These are phyloP conservation scores for Cydia fagiglandana DNA, from an alignment of 1,140 invertebrate genomes.

Conservation along the genomic window DNA sequence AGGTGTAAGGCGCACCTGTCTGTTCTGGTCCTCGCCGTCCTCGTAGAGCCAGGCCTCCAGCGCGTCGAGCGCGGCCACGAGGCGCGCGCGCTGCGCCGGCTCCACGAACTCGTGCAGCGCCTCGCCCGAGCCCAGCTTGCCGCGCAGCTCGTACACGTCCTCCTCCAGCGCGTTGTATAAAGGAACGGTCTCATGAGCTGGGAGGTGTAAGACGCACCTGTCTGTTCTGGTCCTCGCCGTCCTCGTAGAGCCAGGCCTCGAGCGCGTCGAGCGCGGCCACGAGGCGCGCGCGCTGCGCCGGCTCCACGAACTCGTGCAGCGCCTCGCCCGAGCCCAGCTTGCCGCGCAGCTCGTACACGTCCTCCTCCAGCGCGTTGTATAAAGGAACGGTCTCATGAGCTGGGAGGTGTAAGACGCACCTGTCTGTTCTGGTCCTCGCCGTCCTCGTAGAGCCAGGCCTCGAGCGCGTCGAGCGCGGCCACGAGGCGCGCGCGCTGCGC, in stretches of 20 bases:
- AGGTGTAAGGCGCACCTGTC: too few species aligned
- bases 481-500: conserved; percentile 85
- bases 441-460: conserved; percentile 97
- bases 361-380: conserved; percentile 81
- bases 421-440: conserved; percentile 95
- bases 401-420: conserved; percentile 76
- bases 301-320: conserved; percentile 87
- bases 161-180: not conserved
- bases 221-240: conserved; percentile 94
- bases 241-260: conserved; percentile 96
- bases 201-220: conserved; percentile 76
- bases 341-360: conserved; percentile 78
- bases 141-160: conserved; percentile 75
- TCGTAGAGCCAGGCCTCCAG: too few species aligned
- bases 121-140: conserved; percentile 86
- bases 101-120: conserved; percentile 76
- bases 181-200: too few species aligned
- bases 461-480: conserved; percentile 41
- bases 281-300: conserved; percentile 85
- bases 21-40: too few species aligned
- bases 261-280: conserved; percentile 58
- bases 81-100: conserved; percentile 78
- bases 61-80: too few species aligned
- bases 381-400: too few species aligned
- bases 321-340: conserved; percentile 85